Evolutionary conservation across 2,113 vertebrate genomes (phyloP), one percentile per base, ranked within the genome.

Genomic region (Eleginops maclovinus): DNA sequence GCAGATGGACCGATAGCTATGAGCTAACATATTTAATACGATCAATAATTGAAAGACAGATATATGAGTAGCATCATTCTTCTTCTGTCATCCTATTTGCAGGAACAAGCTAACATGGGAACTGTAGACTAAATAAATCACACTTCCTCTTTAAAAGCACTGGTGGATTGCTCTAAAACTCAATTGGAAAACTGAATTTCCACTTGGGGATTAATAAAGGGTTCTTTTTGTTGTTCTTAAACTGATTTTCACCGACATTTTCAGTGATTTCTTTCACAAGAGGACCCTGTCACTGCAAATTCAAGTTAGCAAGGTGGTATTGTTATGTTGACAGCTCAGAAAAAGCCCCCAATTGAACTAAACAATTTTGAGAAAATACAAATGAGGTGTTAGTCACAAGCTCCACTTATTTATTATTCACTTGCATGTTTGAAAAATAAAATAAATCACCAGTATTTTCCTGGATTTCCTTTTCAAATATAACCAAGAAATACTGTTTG

Each of bases 341-440:
- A 55, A 55, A 68, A 68, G 4, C 1, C 28, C 24, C 11, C 12
- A 15, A 16, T 41, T 12, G 10, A 31, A 46, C 17, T 6, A 22
- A 6, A 49, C 69, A 81, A 74, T 26, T 40, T 16, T 9, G 40
- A 61, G 16, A 47, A 51, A 61, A 82, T 77, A 15, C 62, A 68
- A 77, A 83, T 73, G 19, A 62, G 55, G 6, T 41, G 22, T 21
- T 76, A 17, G 60, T 69, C 43, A 53, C 49, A 5, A 40, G 5
- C 22, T 5, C 1, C 19, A n/a, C 5, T 81, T 21, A 8, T 43
- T 10, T 36, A 24, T 44, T 53, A 41, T 4, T 24, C n/a, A 10
- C 16, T 49, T 14, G 44, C 3, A 41, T 69, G 56, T 68, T 11
- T 3, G 36, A 40, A 56, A 24, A 21, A 46, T 55, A 13, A 58